A percentile compares a stretch with the other conserved stretches of the same genome.
Conservation (phyloP, 2,888 invertebrate species). For the Tromatobia lineatoria region DNA sequence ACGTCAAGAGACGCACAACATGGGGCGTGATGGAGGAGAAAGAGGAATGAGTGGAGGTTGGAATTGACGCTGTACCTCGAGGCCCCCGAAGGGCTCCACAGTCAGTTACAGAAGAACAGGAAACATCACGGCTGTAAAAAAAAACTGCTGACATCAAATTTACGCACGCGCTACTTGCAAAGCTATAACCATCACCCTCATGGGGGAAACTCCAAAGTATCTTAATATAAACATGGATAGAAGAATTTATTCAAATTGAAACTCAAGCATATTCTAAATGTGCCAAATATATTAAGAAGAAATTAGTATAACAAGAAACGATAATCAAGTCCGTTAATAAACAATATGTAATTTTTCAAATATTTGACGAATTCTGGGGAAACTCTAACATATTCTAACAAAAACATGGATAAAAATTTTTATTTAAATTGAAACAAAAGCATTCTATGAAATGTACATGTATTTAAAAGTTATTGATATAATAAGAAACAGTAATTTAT, state of each 20-base stretch:
- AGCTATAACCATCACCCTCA: background rate
- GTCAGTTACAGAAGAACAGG: slow-evolving; percentile 1
- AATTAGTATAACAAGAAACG: background rate
- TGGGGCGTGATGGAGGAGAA: background rate
- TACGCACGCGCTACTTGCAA: background rate
- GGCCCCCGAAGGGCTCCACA: background rate
- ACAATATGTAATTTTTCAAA: background rate
- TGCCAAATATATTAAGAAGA: background rate
- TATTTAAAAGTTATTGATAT: background rate
- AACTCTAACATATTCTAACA: background rate
- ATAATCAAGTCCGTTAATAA: background rate
- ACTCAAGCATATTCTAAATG: background rate
- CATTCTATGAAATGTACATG: background rate
- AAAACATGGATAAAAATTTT: background rate
- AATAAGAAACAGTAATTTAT: background rate
- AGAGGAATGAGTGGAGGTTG: slow-evolving; percentile 11
- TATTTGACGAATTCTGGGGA: too few relatives aligned
- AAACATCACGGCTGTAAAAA: background rate
- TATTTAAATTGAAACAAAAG: background rate
- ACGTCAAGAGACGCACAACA: slow-evolving; percentile 21
- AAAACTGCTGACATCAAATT: slow-evolving; percentile 12
- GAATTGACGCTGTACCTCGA: slow-evolving; percentile 27
- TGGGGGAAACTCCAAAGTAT: background rate
- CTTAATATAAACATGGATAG: background rate
- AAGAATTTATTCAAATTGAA: background rate